A percentile compares a stretch with the other conserved stretches of the same genome.
Conservation (phyloP, 2,113 vertebrate species). For the Cynoglossus semilaevis region DNA sequence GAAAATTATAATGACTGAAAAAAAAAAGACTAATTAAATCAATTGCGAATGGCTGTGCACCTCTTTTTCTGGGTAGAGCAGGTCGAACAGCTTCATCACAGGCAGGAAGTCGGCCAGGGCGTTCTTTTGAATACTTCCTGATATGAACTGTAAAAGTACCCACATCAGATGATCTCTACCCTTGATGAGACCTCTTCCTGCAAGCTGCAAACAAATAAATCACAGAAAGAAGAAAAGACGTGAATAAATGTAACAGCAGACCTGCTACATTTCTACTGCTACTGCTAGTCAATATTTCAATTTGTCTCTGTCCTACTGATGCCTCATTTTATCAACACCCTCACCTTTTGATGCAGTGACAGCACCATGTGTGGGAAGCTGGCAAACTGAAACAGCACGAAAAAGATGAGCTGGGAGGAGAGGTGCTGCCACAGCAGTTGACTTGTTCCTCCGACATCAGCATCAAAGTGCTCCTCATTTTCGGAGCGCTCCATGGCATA, state of each 20-base stretch:
- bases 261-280: too few species aligned
- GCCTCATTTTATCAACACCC: neutral
- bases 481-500: conserved; percentile 99
- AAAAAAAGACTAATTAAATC: neutral
- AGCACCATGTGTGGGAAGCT: conserved; percentile 99
- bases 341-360: conserved; percentile 97
- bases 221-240: neutral
- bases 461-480: conserved; percentile 97
- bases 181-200: conserved; percentile 96
- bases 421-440: conserved; percentile 99
- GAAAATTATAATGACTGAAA: too few species aligned
- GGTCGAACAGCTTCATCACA: conserved; percentile 98
- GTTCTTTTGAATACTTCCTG: conserved; percentile 98
- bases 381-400: conserved; percentile 98
- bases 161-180: conserved; percentile 98
- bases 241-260: too few species aligned
- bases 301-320: neutral
- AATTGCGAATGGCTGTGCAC: conserved; percentile 60
- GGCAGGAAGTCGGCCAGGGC: conserved; percentile 95
- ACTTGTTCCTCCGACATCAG: conserved; percentile 95
- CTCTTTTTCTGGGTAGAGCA: conserved; percentile 98
- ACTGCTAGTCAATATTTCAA: neutral
- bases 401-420: conserved; percentile 99
- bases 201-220: conserved; percentile 79
- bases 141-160: conserved; percentile 98